Base-by-base conservation (phyloP, 2,113 vertebrate genomes). In the Panthera tigris region DNA sequence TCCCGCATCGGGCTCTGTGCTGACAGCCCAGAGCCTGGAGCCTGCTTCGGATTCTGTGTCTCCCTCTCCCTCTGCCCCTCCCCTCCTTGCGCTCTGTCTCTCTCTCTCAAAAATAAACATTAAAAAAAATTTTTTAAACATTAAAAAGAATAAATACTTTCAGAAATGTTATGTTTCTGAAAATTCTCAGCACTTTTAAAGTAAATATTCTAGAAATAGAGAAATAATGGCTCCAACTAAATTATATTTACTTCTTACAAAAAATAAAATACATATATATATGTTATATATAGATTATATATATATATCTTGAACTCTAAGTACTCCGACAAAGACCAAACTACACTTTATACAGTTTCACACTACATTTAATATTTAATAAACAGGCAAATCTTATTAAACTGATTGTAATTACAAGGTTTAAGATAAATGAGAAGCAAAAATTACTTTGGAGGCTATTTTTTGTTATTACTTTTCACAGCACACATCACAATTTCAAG, bases 191-290 rank as follows among this genome's bases (percentile, higher is more conserved):
- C 15, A 81, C 45, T 41, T 92, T 63, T 80, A 85, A 97, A 80
- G 73, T 39, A 92, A 95, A 68, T 63, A 36, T 84, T 84, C 71
- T 80, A 57, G n/a, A 91, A 83, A 91, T 4, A 90, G 36, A 88
- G 7, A 87, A 96, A 86, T 45, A 89, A 66, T 80, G 6, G 4
- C 8, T 88, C 23, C 7, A 66, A 86, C 14, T 76, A 87, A 74
- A 89, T 48, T 85, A 12, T 39, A 66, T 61, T 61, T 55, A 66
- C 50, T 61, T 74, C 69, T 84, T 89, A 76, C 16, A 55, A 61
- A 57, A 61, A 55, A 61, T 23, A 61, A 61, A 21, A 61, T 61
- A 61, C 7, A 9, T 61, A 23, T 5, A 57, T 57, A 57, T 19
- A 55, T 13, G 10, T 6, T 11, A 48, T 48, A 14, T 50, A 50